Conservation (phyloP, 2,797 vertebrate genomes). For the Poeciliopsis infans region DNA sequence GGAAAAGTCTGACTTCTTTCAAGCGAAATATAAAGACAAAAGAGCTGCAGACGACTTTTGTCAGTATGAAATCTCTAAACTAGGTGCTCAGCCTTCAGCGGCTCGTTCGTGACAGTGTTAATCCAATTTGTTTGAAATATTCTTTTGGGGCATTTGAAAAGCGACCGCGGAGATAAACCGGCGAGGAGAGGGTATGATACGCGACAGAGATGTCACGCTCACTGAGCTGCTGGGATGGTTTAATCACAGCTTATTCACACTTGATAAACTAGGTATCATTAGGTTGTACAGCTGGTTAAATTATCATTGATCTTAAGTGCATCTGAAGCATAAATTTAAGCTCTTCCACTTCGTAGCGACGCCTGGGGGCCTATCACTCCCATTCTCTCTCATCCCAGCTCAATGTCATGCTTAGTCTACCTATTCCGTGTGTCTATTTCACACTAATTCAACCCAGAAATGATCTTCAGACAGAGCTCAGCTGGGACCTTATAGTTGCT, state of each 20-base stretch:
- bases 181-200: slow-evolving; percentile 31
- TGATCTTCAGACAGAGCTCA: slow-evolving; percentile 76
- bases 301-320: slow-evolving; percentile 73
- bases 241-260: slow-evolving; percentile 72
- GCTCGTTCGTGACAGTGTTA: slow-evolving; percentile 3
- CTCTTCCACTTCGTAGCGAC: slow-evolving; percentile 50
- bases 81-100: not conserved
- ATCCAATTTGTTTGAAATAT: slow-evolving; percentile 15
- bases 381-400: slow-evolving; percentile 75
- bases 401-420: slow-evolving; percentile 84
- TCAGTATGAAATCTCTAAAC: not conserved
- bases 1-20: not conserved
- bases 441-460: slow-evolving; percentile 83
- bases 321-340: slow-evolving; percentile 70
- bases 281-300: slow-evolving; percentile 64
- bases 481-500: slow-evolving; percentile 74
- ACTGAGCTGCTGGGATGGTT: slow-evolving; percentile 55
- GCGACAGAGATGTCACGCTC: slow-evolving; percentile 68
- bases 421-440: slow-evolving; percentile 83
- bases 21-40: not conserved
- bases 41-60: not conserved
- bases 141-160: slow-evolving; percentile 34
- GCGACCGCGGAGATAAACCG: slow-evolving; percentile 18
- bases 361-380: slow-evolving; percentile 69
- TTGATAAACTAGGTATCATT: slow-evolving; percentile 61